A percentile compares a stretch with the other conserved stretches of the same genome.
These are phyloP conservation scores for Leptinotarsa haldemani DNA, from an alignment of 2,888 invertebrate genomes.

Conservation along the genomic window DNA sequence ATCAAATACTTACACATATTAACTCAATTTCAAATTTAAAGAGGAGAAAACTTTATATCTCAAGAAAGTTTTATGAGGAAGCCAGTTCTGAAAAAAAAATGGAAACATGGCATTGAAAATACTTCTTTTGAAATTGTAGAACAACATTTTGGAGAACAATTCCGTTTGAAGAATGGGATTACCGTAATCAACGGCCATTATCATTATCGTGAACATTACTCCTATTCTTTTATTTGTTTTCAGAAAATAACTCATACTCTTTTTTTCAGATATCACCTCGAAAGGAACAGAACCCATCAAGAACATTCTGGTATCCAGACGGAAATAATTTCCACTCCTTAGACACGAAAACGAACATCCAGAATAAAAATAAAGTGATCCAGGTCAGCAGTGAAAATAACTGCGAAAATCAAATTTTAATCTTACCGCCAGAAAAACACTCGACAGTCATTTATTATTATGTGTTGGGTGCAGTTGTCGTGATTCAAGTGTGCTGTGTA, in stretches of 20 bases:
- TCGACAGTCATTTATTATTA: slow-evolving; percentile 43
- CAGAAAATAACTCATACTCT: neutral
- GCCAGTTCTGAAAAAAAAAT: too few relatives aligned
- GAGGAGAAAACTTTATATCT: too few relatives aligned
- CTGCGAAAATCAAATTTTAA: slow-evolving; percentile 41
- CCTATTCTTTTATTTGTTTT: too few relatives aligned
- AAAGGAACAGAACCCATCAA: neutral
- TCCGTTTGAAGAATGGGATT: too few relatives aligned
- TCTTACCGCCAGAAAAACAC: slow-evolving; percentile 45
- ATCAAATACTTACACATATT: too few relatives aligned
- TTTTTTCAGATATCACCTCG: neutral
- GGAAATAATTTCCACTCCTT: neutral
- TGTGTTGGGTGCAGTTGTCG: slow-evolving; percentile 42
- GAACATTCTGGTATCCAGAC: neutral
- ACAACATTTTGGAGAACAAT: too few relatives aligned
- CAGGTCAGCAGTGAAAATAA: slow-evolving; percentile 51
- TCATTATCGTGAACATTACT: too few relatives aligned
- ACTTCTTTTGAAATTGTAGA: too few relatives aligned
- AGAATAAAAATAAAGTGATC: slow-evolving; percentile 51
- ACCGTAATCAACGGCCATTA: too few relatives aligned
- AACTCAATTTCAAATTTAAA: too few relatives aligned
- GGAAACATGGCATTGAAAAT: too few relatives aligned
- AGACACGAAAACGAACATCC: slow-evolving; percentile 27
- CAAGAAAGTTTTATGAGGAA: too few relatives aligned
- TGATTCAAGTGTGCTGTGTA: slow-evolving; percentile 34